A percentile compares a stretch with the other conserved stretches of the same genome.
Conservation (phyloP, 1,140 invertebrate species). For the Bathynomus jamesi region DNA sequence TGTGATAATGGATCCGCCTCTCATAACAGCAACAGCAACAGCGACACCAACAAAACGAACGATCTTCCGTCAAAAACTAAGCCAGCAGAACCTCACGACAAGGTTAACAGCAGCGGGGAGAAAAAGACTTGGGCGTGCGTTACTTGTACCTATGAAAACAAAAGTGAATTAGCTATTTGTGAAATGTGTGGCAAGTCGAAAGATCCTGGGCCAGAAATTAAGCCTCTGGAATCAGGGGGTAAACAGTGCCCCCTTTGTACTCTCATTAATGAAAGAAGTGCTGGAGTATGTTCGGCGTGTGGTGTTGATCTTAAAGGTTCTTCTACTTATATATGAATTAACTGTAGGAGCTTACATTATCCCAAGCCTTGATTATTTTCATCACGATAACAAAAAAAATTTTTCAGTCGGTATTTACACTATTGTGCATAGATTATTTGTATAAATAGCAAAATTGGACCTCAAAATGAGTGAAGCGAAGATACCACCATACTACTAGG, state of each 20-base stretch:
- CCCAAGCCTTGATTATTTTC: too few relatives aligned
- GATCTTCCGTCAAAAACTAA: background rate
- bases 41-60: conserved; percentile 7
- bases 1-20: conserved; percentile 9
- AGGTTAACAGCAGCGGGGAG: background rate
- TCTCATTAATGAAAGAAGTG: conserved; percentile 64
- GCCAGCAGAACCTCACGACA: background rate
- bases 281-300: conserved; percentile 59
- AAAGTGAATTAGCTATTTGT: conserved; percentile 52
- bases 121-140: conserved; percentile 55
- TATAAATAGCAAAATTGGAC: too few relatives aligned
- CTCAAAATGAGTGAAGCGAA: too few relatives aligned
- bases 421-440: too few relatives aligned
- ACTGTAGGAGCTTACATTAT: too few relatives aligned
- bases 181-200: conserved; percentile 68
- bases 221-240: conserved; percentile 62
- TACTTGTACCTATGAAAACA: conserved; percentile 63
- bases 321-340: background rate
- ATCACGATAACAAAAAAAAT: too few relatives aligned
- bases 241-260: conserved; percentile 67
- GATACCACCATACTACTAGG: too few relatives aligned
- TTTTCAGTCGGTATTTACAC: too few relatives aligned
- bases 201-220: conserved; percentile 51
- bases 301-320: background rate
- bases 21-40: conserved; percentile 4